Evolutionary conservation across 2,888 invertebrate genomes (phyloP).

Genomic region (Phalangium opilio): DNA sequence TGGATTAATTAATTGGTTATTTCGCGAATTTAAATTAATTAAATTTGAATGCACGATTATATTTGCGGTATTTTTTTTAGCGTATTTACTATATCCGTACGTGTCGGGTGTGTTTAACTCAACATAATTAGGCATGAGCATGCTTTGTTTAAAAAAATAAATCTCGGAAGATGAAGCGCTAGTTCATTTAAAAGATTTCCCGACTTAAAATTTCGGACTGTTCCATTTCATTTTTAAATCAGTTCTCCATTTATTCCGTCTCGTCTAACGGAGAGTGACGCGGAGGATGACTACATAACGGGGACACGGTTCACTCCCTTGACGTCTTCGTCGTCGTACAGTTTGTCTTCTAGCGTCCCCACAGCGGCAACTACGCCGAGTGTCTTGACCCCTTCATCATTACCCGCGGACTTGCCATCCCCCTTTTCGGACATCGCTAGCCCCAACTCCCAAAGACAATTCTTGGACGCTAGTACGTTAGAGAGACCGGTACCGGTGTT

Average conservation of each 20-base stretch:
- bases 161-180: too few relatives aligned
- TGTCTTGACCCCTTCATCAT: slow-evolving; percentile 1
- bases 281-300: slow-evolving; percentile 4
- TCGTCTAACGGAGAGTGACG: slow-evolving; percentile 5
- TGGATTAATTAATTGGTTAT: too few relatives aligned
- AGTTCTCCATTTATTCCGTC: slow-evolving; percentile 11
- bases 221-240: too few relatives aligned
- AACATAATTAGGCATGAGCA: too few relatives aligned
- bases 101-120: too few relatives aligned
- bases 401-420: slow-evolving; percentile 1
- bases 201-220: too few relatives aligned
- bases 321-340: neutral
- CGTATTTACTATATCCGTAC: too few relatives aligned
- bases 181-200: too few relatives aligned
- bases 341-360: slow-evolving; percentile 2
- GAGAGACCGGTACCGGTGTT: neutral
- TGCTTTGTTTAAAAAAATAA: too few relatives aligned
- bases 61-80: too few relatives aligned
- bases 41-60: too few relatives aligned
- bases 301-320: neutral
- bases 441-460: slow-evolving; percentile 7
- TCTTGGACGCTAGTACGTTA: neutral
- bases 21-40: too few relatives aligned
- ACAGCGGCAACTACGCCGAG: neutral
- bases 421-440: slow-evolving; percentile 22